phyloP scores from a whole-genome alignment of 37 sponge, comb jelly and placozoan genomes.

The Beroe forskalii region DNA sequence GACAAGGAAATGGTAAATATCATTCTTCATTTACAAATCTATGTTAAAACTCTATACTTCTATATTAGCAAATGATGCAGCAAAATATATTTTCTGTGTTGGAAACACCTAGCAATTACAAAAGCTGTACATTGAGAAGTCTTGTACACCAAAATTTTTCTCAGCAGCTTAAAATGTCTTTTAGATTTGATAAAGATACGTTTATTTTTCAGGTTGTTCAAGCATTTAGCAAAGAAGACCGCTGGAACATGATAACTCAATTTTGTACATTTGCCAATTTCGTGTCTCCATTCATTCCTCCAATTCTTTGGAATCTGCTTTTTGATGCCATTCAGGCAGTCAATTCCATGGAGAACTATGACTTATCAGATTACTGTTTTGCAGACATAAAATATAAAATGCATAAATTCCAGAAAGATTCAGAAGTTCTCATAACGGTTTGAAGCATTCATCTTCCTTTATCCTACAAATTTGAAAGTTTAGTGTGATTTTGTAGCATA shows the following conservation, averaged over 20 bases:
- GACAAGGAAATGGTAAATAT: constrained; percentile 34
- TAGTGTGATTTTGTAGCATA: too few species aligned
- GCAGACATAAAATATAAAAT: constrained; percentile 26
- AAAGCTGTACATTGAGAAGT: too few species aligned
- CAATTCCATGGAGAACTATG: neutral
- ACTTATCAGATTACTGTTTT: constrained; percentile 10
- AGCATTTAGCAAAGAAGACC: neutral
- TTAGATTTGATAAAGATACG: too few species aligned
- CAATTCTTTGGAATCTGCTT: constrained; percentile 28
- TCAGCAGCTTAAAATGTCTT: too few species aligned
- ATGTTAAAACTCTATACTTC: neutral
- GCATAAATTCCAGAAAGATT: neutral
- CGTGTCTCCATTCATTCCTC: constrained; percentile 19
- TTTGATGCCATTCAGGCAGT: constrained; percentile 51
- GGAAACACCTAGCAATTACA: too few species aligned
- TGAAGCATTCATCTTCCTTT: too few species aligned
- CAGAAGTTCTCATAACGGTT: too few species aligned
- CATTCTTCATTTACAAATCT: neutral
- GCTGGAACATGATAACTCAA: constrained; percentile 20
- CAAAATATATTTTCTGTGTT: too few species aligned
- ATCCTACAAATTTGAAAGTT: too few species aligned
- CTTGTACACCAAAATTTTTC: too few species aligned
- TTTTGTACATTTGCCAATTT: constrained; percentile 49
- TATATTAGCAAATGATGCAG: too few species aligned
- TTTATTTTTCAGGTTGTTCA: constrained; percentile 20